Percentiles rank a stretch among this genome's conserved stretches.
These are phyloP conservation scores for Crematogaster levior DNA, from an alignment of 2,888 invertebrate genomes.

Conservation along the genomic window DNA sequence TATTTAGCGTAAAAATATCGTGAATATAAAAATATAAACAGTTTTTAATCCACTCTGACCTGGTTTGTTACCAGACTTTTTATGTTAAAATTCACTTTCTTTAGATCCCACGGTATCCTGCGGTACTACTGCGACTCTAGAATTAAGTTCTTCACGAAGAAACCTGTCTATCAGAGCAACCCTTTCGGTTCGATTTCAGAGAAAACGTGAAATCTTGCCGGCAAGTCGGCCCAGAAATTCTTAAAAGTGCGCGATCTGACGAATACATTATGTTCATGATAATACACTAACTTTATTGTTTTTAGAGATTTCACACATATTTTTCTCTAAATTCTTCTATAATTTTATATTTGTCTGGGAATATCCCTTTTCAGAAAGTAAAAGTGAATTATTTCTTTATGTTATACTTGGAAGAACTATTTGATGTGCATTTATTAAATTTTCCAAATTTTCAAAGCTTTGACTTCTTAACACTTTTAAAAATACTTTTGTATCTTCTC, in stretches of 20 bases:
- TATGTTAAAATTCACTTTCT: slow-evolving; percentile 69
- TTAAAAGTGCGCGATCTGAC: slow-evolving; percentile 20
- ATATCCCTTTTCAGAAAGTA: background rate
- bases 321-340: background rate
- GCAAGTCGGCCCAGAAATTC: slow-evolving; percentile 39
- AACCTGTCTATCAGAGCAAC: slow-evolving; percentile 80
- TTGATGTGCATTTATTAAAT: background rate
- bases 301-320: background rate
- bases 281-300: slow-evolving; percentile 12
- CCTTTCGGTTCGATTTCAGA: slow-evolving; percentile 55
- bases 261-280: slow-evolving; percentile 17
- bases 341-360: background rate
- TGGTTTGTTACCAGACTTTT: background rate
- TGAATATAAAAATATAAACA: background rate
- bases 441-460: background rate
- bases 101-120: slow-evolving; percentile 57
- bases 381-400: background rate
- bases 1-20: background rate
- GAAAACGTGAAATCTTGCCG: slow-evolving; percentile 32
- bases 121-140: slow-evolving; percentile 72
- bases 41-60: background rate
- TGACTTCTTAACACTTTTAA: background rate
- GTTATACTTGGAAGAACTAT: background rate
- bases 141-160: slow-evolving; percentile 82
- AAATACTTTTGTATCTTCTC: background rate